Evolutionary conservation across 2,797 vertebrate species (phyloP).

Genomic region (Petrocephalus sullivani): DNA sequence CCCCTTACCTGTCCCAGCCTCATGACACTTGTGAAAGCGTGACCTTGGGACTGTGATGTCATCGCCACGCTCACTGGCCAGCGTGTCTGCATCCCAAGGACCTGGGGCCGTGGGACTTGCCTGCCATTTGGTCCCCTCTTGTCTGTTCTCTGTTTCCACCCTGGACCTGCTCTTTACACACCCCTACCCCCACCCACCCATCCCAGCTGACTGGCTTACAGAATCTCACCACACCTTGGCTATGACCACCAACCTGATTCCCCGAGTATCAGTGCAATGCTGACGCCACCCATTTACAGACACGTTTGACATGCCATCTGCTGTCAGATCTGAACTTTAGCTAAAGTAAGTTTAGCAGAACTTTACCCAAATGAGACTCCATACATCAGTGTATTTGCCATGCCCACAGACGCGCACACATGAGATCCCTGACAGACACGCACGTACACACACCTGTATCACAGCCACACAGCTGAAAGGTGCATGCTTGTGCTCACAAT

Average conservation of each 20-base stretch:
- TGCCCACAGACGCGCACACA: background rate
- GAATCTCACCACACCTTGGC: background rate
- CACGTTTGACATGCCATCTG: background rate
- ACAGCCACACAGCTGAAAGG: slow-evolving; percentile 22
- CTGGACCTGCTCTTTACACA: background rate
- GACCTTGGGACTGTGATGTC: background rate
- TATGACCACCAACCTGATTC: background rate
- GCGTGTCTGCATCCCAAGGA: background rate
- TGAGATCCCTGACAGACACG: background rate
- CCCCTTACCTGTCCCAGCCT: background rate
- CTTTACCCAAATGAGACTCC: background rate
- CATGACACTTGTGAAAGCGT: background rate
- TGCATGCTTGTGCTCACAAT: background rate
- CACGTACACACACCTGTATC: slow-evolving; percentile 12
- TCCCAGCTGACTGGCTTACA: background rate
- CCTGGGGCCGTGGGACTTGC: background rate
- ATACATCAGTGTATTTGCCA: background rate
- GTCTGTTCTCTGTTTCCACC: background rate
- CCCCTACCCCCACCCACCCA: background rate
- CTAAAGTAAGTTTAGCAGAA: background rate
- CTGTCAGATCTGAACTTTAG: background rate
- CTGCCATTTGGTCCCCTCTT: no score
- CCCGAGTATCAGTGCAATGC: background rate
- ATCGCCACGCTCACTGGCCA: background rate
- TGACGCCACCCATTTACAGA: background rate